These are phyloP conservation scores for Salminus brasiliensis DNA, from an alignment of 2,113 vertebrate genomes.

Conservation along the genomic window DNA sequence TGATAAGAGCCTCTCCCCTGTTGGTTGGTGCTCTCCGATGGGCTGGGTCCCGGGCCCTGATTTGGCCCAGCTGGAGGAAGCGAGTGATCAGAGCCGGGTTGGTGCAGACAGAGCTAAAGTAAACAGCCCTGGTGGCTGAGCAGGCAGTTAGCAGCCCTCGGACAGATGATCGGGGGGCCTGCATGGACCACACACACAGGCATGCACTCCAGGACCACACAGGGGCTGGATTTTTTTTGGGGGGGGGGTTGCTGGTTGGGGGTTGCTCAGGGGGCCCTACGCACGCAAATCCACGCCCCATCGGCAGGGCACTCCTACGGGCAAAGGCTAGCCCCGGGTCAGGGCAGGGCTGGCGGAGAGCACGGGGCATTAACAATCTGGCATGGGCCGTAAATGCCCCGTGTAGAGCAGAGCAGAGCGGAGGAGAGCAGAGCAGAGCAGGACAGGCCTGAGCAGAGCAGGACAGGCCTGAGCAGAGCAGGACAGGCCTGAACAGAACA, in stretches of 20 bases:
- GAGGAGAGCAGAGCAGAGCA: too few relatives aligned
- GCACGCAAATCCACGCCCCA: slow-evolving; percentile 80
- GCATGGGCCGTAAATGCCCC: slow-evolving; percentile 54
- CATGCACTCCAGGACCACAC: slow-evolving; percentile 89
- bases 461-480: too few relatives aligned
- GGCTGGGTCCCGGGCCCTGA: slow-evolving; percentile 82
- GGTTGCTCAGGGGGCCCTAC: slow-evolving; percentile 74
- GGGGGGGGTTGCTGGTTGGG: background rate
- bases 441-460: too few relatives aligned
- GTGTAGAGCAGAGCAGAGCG: background rate
- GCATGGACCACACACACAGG: slow-evolving; percentile 93
- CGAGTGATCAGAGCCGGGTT: slow-evolving; percentile 88
- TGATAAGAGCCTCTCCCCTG: slow-evolving; percentile 59
- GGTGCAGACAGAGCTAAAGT: slow-evolving; percentile 99
- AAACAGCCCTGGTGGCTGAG: slow-evolving; percentile 97
- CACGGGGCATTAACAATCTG: slow-evolving; percentile 63
- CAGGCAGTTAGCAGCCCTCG: slow-evolving; percentile 96
- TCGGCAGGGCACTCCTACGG: slow-evolving; percentile 64
- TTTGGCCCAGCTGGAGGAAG: slow-evolving; percentile 96
- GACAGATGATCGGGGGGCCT: slow-evolving; percentile 94
- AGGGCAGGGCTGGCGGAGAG: slow-evolving; percentile 57
- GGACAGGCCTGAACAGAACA: too few relatives aligned
- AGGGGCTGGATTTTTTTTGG: slow-evolving; percentile 67
- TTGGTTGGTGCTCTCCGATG: slow-evolving; percentile 35
- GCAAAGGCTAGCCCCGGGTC: slow-evolving; percentile 65